phyloP scores from a whole-genome alignment of 2,113 vertebrate genomes.

The Pionites leucogaster region DNA sequence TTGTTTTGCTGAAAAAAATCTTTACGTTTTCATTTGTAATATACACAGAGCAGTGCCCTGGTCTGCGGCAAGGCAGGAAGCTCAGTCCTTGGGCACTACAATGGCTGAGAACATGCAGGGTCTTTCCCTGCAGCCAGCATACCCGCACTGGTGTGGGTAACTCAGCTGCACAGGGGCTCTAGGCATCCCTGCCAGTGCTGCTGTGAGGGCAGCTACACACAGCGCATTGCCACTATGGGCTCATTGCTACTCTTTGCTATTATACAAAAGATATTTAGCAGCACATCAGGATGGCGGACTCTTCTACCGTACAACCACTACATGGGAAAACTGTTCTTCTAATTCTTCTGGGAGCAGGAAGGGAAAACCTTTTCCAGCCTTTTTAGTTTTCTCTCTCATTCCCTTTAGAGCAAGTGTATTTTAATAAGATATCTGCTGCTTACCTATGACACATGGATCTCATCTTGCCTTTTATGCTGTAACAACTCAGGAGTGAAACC shows the following conservation, averaged over 20 bases:
- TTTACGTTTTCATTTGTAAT: background rate
- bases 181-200: rapidly evolving
- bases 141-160: rapidly evolving
- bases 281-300: rapidly evolving
- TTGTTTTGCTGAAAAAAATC: background rate
- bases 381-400: background rate
- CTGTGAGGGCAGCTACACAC: rapidly evolving
- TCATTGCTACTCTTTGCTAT: background rate
- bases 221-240: background rate
- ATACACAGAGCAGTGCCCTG: background rate
- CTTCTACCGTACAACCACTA: rapidly evolving
- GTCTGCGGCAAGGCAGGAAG: background rate
- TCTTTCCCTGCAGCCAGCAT: rapidly evolving
- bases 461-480: background rate
- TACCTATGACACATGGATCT: background rate
- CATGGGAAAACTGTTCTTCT: background rate
- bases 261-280: background rate
- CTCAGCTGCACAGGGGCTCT: rapidly evolving
- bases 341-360: background rate
- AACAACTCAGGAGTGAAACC: background rate
- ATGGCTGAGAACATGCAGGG: rapidly evolving
- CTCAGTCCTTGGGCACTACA: rapidly evolving
- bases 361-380: background rate
- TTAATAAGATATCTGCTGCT: background rate
- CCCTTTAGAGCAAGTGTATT: background rate